Evolutionary conservation across 1,140 invertebrate species (phyloP).

Genomic region (Drosophila triauraria): DNA sequence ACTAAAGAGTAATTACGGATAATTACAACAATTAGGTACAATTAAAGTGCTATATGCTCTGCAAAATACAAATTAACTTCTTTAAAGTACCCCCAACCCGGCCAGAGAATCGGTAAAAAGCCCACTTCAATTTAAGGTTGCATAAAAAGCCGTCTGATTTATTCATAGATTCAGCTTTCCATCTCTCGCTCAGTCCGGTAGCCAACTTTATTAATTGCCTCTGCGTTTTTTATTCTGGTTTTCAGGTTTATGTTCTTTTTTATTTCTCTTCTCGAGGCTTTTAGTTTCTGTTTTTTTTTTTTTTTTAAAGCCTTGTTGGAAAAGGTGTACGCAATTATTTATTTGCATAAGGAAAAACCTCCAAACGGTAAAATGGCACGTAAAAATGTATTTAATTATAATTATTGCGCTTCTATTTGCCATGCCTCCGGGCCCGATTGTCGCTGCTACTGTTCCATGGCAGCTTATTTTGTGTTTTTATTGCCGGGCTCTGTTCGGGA

Average conservation of each 20-base stretch:
- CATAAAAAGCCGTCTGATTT: conserved; percentile 34
- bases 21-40: conserved; percentile 19
- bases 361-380: conserved; percentile 73
- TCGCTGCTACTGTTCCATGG: conserved; percentile 14
- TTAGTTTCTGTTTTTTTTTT: conserved; percentile 18
- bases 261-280: conserved; percentile 11
- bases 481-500: conserved; percentile 38
- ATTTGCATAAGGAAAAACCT: conserved; percentile 67
- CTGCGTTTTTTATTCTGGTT: conserved; percentile 12
- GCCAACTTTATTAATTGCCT: conserved; percentile 48
- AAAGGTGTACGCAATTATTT: conserved; percentile 74
- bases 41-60: conserved; percentile 8
- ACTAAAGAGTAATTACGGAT: conserved; percentile 9
- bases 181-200: conserved; percentile 12
- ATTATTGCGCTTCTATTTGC: conserved; percentile 73
- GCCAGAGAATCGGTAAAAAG: conserved; percentile 10
- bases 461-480: conserved; percentile 53
- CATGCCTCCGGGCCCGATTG: conserved; percentile 14
- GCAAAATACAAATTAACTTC: conserved; percentile 22
- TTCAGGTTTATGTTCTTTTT: conserved; percentile 29
- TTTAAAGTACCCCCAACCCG: conserved; percentile 4
- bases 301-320: conserved; percentile 20
- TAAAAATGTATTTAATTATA: conserved; percentile 84
- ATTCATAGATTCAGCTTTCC: conserved; percentile 44
- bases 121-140: conserved; percentile 33